Conservation (phyloP, 2,113 vertebrate species). For the Megaleporinus macrocephalus region DNA sequence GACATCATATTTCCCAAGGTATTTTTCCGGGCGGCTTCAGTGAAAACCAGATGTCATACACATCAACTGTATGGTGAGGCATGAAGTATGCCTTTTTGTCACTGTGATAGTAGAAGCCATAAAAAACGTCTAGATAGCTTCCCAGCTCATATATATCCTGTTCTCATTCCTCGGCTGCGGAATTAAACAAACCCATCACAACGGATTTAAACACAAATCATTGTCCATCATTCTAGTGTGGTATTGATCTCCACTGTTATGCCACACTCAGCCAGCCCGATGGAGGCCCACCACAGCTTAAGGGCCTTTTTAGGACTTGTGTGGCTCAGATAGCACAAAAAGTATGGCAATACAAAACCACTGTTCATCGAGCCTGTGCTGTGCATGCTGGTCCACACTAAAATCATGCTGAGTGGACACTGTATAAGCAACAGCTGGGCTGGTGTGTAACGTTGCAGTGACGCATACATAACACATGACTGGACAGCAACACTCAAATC, state of each 20-base stretch:
- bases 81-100: constrained; percentile 63
- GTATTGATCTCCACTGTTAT: constrained; percentile 17
- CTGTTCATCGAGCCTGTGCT: neutral
- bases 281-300: neutral
- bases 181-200: constrained; percentile 53
- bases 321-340: neutral
- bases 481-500: no score
- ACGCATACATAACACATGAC: no score
- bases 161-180: constrained; percentile 22
- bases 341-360: neutral
- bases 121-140: constrained; percentile 49
- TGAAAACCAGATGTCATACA: constrained; percentile 68
- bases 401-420: no score
- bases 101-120: constrained; percentile 47
- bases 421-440: no score
- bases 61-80: constrained; percentile 60
- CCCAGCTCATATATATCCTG: constrained; percentile 45
- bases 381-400: neutral
- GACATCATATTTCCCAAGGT: constrained; percentile 71
- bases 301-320: neutral
- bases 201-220: constrained; percentile 47
- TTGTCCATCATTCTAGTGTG: constrained; percentile 13
- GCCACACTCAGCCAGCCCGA: neutral
- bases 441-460: no score
- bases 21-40: constrained; percentile 63